phyloP scores from a whole-genome alignment of 2,797 vertebrate genomes.

The Etheostoma nigrum region DNA sequence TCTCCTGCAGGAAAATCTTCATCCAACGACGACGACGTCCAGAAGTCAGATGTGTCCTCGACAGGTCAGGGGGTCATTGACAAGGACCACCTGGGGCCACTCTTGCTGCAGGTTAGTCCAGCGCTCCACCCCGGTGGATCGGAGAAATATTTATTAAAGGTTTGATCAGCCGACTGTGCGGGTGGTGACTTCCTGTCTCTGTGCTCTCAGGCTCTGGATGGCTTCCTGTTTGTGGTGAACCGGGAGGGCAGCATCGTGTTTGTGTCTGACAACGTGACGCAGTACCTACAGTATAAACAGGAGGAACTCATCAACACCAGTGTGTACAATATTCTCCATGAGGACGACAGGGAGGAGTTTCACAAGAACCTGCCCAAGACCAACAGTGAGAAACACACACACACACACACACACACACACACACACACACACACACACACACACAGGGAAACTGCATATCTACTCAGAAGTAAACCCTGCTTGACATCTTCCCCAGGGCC shows the following conservation, averaged over 20 bases:
- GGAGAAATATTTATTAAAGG: background rate
- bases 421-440: constrained; percentile 5
- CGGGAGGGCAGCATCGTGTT: constrained; percentile 97
- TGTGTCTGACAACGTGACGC: constrained; percentile 98
- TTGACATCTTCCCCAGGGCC: constrained; percentile 48
- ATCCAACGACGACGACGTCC: constrained; percentile 92
- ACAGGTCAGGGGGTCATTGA: constrained; percentile 96
- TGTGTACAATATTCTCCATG: constrained; percentile 95
- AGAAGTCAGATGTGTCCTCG: constrained; percentile 97
- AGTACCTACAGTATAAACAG: constrained; percentile 97
- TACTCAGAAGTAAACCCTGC: constrained; percentile 33
- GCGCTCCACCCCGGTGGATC: background rate
- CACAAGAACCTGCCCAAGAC: constrained; percentile 97
- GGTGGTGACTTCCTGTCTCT: constrained; percentile 31
- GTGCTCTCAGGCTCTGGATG: constrained; percentile 90
- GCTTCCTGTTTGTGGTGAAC: constrained; percentile 98
- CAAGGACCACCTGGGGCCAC: constrained; percentile 94
- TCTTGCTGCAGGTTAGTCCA: constrained; percentile 90
- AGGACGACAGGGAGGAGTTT: constrained; percentile 95
- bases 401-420: constrained; percentile 35
- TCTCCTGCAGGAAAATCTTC: constrained; percentile 88
- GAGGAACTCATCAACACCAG: constrained; percentile 97
- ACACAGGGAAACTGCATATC: constrained; percentile 20
- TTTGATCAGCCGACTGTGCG: background rate
- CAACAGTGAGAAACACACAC: constrained; percentile 85